These are phyloP conservation scores for Chelonoidis abingdonii DNA, from an alignment of 2,113 vertebrate species.

Conservation along the genomic window DNA sequence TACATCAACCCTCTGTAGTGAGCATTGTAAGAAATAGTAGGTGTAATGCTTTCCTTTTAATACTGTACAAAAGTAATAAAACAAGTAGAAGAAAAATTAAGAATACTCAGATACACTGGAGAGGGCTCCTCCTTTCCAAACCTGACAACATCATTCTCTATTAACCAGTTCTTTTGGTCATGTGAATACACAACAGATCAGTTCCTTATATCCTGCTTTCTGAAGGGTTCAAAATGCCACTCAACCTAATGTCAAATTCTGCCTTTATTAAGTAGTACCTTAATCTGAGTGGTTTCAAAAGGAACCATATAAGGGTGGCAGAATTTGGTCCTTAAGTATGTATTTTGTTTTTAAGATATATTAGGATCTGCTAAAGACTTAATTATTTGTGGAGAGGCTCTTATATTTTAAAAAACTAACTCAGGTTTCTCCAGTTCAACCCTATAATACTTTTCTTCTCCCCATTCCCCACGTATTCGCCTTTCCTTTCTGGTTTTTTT, in stretches of 20 bases:
- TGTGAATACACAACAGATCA: background rate
- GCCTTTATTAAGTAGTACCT: background rate
- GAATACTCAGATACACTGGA: background rate
- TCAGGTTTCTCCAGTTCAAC: conserved; percentile 2
- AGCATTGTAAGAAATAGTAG: background rate
- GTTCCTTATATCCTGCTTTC: background rate
- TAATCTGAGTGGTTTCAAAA: background rate
- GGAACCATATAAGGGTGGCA: background rate
- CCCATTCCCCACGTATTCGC: background rate
- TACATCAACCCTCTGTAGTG: background rate
- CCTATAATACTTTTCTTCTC: background rate
- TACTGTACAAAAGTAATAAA: background rate
- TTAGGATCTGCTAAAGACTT: background rate
- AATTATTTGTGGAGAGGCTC: background rate
- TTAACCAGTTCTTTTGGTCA: background rate
- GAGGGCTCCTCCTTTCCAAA: background rate
- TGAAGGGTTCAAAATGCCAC: background rate
- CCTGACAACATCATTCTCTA: background rate
- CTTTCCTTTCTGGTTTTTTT: background rate
- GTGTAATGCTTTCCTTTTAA: background rate
- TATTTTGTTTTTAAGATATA: background rate
- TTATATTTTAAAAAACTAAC: background rate
- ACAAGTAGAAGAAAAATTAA: background rate
- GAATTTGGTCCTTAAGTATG: background rate
- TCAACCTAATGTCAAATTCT: background rate